Base-by-base conservation (phyloP, 2,113 vertebrate species). In the Scopus umbretta region DNA sequence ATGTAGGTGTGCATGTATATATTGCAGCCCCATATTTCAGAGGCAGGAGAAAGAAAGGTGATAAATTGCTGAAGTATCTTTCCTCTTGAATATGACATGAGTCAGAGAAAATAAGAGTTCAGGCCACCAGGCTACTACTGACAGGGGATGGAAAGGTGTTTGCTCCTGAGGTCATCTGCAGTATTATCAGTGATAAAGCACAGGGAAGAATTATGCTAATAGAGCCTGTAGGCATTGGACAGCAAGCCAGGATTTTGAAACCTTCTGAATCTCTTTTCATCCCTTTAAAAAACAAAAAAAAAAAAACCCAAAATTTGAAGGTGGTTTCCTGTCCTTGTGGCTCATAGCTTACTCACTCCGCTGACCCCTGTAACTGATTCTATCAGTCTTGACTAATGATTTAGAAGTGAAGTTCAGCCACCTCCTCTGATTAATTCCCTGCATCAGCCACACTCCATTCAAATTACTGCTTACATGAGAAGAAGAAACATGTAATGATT, bases 401-500 rank as follows among this genome's bases (percentile, higher is more conserved):
- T 96, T 91, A 67, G 86, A 92, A 94, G 61, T 78, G 94, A 96
- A 97, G 76, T 82, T 95, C 92, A 86, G 72, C 80, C 88, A 56
- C 73, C 22, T 55, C 11, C 25, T 83, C 63, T 96, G 89, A 96
- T 96, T 93, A 96, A 97, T 96, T 97, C 83, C 34, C 40, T 43
- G 40, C 89, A 86, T 75, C 61, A 94, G 43, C 21, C 74, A 70
- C 76, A 62, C 45, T 92, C 88, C 8, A 45, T 94, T 96, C 19
- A 94, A 96, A 97, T 95, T 93, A 94, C 61, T 29, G 76, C 62
- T 38, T 82, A 91, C 49, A 3, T 42, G 72, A 58, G 72, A 88
- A 90, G 79, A 95, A 86, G 84, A 92, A 96, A 92, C 75, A 75
- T 49, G n/a, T 97, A 95, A 97, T 0, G 16, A 95, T 97, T 97